Evolutionary conservation across 2,113 vertebrate species (phyloP), one percentile per base, ranked within the genome.

Genomic region (Anoura caudifer): DNA sequence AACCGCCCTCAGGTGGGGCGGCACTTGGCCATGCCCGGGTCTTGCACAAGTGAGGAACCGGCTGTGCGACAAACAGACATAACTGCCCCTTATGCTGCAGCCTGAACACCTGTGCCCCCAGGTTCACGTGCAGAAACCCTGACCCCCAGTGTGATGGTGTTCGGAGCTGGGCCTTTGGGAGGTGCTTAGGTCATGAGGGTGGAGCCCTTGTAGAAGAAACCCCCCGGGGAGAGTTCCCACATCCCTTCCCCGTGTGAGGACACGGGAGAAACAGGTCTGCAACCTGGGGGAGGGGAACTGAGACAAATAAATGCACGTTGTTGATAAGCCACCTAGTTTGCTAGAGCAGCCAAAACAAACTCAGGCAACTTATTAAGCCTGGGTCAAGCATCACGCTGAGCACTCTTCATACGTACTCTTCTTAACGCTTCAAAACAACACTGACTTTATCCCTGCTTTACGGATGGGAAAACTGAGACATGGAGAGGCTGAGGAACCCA

Each of bases 181-280:
- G 19, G 36, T 56, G 65, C 33, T 87, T 50, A 47, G 67, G 38
- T 61, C 20, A 16, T 3, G 20, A 56, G 41, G 56, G 75, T 75
- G 76, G 45, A 59, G 28, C 20, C 41, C 76, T 76, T 20, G 22
- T 12, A 47, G 16, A 63, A 88, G 47, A 76, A 72, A 52, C 36
- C 54, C 52, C 20, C 54, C 2, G 65, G 15, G 0, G 28, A 10
- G 81, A 9, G 28, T 36, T 28, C 28, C 80, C 38, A 19, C 31
- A 17, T 24, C 65, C 41, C 2, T 2, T 38, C 11, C 15, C 19
- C 36, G 16, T 0, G 1, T 12, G 56, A 75, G 36, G 47, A 38
- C 76, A 19, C 33, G 67, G 85, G 38, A n/a, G 87, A 84, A 24
- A 72, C 14, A n/a, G 31, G 36, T 24, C 28, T 28, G 22, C 54